These are phyloP conservation scores for Cremastinae sp. DNA, from an alignment of 2,888 invertebrate species.

Conservation along the genomic window DNA sequence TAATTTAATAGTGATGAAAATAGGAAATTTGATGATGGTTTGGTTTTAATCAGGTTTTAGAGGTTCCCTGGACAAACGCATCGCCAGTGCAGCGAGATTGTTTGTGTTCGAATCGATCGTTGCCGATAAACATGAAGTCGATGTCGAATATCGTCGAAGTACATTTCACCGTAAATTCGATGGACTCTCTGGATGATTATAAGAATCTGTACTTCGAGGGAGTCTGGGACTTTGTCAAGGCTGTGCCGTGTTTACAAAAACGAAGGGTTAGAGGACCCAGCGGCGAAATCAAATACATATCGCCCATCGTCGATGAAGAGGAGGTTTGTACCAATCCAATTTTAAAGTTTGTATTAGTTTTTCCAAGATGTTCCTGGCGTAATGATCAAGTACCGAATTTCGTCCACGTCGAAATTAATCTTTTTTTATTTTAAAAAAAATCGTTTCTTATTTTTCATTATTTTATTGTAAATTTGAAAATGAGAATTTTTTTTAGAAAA, in stretches of 20 bases:
- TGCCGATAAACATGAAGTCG: conserved; percentile 89
- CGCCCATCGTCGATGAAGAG: conserved; percentile 81
- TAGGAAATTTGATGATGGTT: no score
- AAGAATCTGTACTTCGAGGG: conserved; percentile 92
- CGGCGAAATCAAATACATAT: conserved; percentile 86
- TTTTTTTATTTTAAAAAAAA: no score
- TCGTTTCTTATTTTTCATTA: no score
- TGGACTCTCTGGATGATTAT: conserved; percentile 93
- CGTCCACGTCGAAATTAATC: conserved; percentile 11
- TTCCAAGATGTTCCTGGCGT: no score
- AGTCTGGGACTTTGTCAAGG: conserved; percentile 89
- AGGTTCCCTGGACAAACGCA: conserved; percentile 87
- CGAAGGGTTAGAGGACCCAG: conserved; percentile 88
- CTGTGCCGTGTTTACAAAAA: conserved; percentile 86
- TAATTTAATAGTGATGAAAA: no score
- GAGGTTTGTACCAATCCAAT: conserved; percentile 81
- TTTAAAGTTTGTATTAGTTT: no score
- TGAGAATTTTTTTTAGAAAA: conserved; percentile 82
- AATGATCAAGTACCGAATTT: no score
- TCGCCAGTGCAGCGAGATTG: conserved; percentile 89
- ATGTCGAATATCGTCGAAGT: conserved; percentile 89
- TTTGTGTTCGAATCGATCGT: conserved; percentile 85
- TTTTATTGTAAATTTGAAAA: no score
- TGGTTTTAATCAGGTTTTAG: conserved; percentile 86
- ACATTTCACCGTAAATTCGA: conserved; percentile 89